Conservation (phyloP, 1,140 invertebrate genomes). For the Gonioctena quinquepunctata region DNA sequence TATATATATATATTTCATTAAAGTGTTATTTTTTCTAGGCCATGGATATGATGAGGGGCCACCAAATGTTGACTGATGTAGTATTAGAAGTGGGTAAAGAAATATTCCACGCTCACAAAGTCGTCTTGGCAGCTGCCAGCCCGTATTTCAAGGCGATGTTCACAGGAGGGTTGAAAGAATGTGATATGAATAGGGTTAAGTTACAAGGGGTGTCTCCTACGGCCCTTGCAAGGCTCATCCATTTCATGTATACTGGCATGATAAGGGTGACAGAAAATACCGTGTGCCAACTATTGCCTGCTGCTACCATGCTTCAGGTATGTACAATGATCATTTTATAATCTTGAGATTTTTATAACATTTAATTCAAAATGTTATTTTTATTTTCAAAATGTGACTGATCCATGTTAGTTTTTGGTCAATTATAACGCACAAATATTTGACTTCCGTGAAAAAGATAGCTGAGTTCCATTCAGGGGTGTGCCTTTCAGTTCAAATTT, state of each 20-base stretch:
- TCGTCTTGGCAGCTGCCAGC: slow-evolving; percentile 89
- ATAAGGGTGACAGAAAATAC: slow-evolving; percentile 88
- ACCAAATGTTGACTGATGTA: slow-evolving; percentile 89
- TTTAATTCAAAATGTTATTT: neutral
- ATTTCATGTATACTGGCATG: slow-evolving; percentile 90
- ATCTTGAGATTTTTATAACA: too few relatives aligned
- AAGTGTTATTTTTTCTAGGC: slow-evolving; percentile 58
- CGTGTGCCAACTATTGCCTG: slow-evolving; percentile 86
- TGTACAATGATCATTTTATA: too few relatives aligned
- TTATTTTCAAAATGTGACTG: too few relatives aligned
- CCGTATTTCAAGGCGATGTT: slow-evolving; percentile 98
- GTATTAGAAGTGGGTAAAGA: slow-evolving; percentile 82
- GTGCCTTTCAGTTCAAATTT: too few relatives aligned
- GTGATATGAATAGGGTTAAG: slow-evolving; percentile 82
- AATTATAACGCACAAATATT: too few relatives aligned
- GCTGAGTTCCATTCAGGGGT: too few relatives aligned
- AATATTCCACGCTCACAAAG: slow-evolving; percentile 87
- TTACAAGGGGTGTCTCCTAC: slow-evolving; percentile 87
- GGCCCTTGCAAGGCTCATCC: slow-evolving; percentile 80
- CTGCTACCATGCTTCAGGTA: slow-evolving; percentile 93
- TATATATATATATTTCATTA: neutral
- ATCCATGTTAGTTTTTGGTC: too few relatives aligned
- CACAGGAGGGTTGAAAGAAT: slow-evolving; percentile 83
- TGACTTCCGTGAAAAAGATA: too few relatives aligned
- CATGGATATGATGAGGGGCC: slow-evolving; percentile 87